These are phyloP conservation scores for Protophormia terraenovae DNA, from an alignment of 2,888 invertebrate genomes.

Conservation along the genomic window DNA sequence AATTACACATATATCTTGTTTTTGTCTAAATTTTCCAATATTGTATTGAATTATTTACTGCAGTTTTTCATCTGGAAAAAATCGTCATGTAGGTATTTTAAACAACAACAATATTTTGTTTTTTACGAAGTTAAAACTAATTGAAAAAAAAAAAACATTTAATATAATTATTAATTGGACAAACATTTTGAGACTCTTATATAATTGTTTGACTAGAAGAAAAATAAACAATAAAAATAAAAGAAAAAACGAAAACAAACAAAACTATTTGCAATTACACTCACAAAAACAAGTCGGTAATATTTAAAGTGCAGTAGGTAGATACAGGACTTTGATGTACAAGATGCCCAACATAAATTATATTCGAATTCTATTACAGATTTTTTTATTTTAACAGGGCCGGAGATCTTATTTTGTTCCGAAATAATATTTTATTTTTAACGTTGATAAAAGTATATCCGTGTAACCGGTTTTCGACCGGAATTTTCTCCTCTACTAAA, in stretches of 20 bases:
- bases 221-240: neutral
- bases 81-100: slow-evolving; percentile 40
- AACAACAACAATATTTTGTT: neutral
- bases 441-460: too few relatives aligned
- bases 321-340: too few relatives aligned
- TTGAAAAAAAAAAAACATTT: neutral
- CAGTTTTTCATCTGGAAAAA: slow-evolving; percentile 7
- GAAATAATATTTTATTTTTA: too few relatives aligned
- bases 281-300: neutral
- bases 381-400: too few relatives aligned
- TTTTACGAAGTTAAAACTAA: neutral
- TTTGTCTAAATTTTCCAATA: neutral
- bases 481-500: too few relatives aligned
- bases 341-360: neutral
- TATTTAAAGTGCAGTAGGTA: neutral
- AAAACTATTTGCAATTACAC: neutral
- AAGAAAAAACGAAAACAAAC: neutral
- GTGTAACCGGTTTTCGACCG: too few relatives aligned
- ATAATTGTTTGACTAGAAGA: slow-evolving; percentile 11
- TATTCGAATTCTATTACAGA: too few relatives aligned
- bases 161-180: neutral
- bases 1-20: neutral
- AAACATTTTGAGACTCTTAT: neutral
- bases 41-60: neutral
- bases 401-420: too few relatives aligned